Evolutionary conservation across 2,113 vertebrate genomes (phyloP).

Genomic region (Donacobius atricapilla): DNA sequence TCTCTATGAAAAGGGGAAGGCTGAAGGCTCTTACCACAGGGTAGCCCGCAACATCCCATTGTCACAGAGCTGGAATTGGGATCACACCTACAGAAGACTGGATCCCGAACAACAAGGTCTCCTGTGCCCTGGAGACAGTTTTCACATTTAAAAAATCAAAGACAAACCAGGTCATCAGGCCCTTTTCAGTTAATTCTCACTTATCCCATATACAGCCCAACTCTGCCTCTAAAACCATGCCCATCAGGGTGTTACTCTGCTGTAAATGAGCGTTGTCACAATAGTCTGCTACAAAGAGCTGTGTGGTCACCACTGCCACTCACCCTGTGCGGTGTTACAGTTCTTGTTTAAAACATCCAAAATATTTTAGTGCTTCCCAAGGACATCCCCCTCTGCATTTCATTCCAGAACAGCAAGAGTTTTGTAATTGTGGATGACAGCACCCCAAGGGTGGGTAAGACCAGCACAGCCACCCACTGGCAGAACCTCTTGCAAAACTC

Average conservation of each 20-base stretch:
- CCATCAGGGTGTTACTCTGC: neutral
- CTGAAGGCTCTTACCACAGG: neutral
- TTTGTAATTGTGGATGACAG: neutral
- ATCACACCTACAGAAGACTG: neutral
- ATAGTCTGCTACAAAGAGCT: neutral
- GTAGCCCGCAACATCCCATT: neutral
- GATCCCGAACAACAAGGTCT: fast-evolving
- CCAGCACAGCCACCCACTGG: neutral
- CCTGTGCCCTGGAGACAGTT: neutral
- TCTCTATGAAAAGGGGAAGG: neutral
- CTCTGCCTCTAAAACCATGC: neutral
- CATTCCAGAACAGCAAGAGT: neutral
- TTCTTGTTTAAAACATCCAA: neutral
- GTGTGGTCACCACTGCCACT: neutral
- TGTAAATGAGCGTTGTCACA: neutral
- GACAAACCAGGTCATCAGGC: neutral
- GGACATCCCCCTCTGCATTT: neutral
- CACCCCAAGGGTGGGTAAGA: neutral
- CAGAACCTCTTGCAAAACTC: neutral
- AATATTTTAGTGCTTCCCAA: neutral
- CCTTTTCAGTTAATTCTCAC: neutral
- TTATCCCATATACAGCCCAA: neutral
- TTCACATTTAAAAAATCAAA: neutral
- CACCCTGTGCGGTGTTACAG: neutral
- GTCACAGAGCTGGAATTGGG: neutral